Conservation (phyloP, 2,797 vertebrate genomes). For the Cirrhinus mrigala region DNA sequence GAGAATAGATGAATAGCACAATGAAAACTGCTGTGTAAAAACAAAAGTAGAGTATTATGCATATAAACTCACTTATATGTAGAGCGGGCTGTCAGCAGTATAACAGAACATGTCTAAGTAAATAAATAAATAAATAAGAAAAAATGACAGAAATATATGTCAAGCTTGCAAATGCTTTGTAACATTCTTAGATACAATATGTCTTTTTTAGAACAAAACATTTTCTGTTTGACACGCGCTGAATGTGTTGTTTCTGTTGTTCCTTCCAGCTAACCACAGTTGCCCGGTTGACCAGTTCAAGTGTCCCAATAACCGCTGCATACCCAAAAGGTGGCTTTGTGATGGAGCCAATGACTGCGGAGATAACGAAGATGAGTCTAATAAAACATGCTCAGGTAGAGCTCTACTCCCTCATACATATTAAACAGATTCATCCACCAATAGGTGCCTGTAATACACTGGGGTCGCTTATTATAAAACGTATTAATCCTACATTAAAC, state of each 20-base stretch:
- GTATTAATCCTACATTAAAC: not conserved
- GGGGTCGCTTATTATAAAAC: not conserved
- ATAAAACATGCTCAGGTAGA: slow-evolving; percentile 91
- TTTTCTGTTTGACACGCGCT: not conserved
- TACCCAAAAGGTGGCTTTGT: slow-evolving; percentile 95
- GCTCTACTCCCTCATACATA: slow-evolving; percentile 25
- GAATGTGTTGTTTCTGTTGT: slow-evolving; percentile 23
- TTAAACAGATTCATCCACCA: slow-evolving; percentile 15
- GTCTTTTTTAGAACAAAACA: not conserved
- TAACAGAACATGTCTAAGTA: slow-evolving; percentile 15
- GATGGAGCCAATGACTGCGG: slow-evolving; percentile 95
- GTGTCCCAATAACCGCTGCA: slow-evolving; percentile 94
- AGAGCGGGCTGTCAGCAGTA: slow-evolving; percentile 15
- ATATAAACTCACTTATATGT: slow-evolving; percentile 36
- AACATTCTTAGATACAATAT: not conserved
- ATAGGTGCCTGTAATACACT: not conserved
- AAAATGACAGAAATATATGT: not conserved
- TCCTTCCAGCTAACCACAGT: slow-evolving; percentile 85
- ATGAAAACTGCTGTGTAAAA: slow-evolving; percentile 51
- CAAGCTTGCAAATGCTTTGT: not conserved
- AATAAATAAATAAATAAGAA: not conserved
- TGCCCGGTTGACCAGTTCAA: slow-evolving; percentile 94
- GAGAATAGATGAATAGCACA: slow-evolving; percentile 49
- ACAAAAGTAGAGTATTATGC: slow-evolving; percentile 37
- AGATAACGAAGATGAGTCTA: slow-evolving; percentile 91